Evolutionary conservation across 1,140 invertebrate genomes (phyloP).

Genomic region (Neomicropteryx cornuta): DNA sequence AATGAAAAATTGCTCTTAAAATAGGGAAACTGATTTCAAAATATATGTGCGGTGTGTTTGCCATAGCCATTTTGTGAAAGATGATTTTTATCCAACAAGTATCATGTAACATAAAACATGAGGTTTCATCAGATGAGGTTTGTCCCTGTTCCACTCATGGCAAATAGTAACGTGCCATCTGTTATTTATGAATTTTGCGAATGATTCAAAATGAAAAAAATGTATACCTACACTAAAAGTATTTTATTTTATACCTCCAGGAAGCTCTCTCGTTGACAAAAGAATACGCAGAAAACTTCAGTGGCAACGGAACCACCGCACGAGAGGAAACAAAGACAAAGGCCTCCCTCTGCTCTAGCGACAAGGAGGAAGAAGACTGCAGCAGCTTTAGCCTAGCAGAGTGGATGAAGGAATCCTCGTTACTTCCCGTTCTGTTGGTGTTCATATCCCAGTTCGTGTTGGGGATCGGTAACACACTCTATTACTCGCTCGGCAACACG

Average conservation of each 20-base stretch:
- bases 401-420: constrained; percentile 33
- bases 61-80: no score
- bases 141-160: no score
- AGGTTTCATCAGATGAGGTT: no score
- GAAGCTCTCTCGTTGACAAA: constrained; percentile 30
- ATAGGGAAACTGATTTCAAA: no score
- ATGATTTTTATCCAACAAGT: no score
- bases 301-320: constrained; percentile 1
- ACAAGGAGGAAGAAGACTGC: constrained; percentile 23
- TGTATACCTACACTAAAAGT: not conserved
- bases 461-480: constrained; percentile 56
- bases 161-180: no score
- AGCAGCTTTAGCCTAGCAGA: constrained; percentile 29
- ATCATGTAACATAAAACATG: no score
- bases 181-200: no score
- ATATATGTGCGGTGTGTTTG: no score
- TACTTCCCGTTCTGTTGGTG: constrained; percentile 48
- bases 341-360: constrained; percentile 7
- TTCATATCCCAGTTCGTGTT: constrained; percentile 59
- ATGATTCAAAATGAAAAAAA: no score
- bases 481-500: constrained; percentile 54
- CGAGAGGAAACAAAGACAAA: constrained; percentile 8
- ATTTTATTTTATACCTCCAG: constrained; percentile 4
- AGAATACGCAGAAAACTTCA: constrained; percentile 25
- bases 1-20: no score